phyloP scores from a whole-genome alignment of 2,113 vertebrate genomes.

The Corvus cornix region DNA sequence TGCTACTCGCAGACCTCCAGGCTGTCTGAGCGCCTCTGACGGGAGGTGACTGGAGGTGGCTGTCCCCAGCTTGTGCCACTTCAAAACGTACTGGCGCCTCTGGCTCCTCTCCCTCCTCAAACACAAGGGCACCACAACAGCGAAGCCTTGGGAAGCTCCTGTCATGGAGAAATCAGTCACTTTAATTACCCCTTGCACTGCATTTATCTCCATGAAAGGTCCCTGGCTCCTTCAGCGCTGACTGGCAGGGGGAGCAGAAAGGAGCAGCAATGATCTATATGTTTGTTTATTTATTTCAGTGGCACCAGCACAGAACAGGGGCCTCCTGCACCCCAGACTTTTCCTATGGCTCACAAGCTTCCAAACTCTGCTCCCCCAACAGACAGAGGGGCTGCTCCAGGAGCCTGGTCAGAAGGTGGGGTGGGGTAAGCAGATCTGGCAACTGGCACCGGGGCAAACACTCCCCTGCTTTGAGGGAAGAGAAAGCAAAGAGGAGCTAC shows the following conservation, averaged over 20 bases:
- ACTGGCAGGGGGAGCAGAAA: conserved; percentile 21
- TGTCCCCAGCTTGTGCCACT: not conserved
- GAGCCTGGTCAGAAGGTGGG: not conserved
- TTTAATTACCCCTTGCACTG: conserved; percentile 56
- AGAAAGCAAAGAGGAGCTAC: not conserved
- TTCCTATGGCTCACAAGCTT: rapidly evolving
- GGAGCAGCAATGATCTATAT: not conserved
- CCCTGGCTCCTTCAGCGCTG: conserved; percentile 32
- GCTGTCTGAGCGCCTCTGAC: not conserved
- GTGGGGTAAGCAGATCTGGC: not conserved
- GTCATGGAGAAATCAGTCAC: conserved; percentile 40
- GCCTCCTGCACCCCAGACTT: not conserved
- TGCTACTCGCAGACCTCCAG: not conserved
- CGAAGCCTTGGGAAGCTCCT: not conserved
- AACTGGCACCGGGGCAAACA: rapidly evolving
- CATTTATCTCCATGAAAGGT: conserved; percentile 63
- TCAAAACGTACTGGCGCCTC: rapidly evolving
- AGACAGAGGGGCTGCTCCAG: not conserved
- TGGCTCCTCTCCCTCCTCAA: not conserved
- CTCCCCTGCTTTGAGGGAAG: too few species aligned
- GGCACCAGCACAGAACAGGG: not conserved
- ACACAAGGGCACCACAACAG: not conserved
- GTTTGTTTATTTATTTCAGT: not conserved
- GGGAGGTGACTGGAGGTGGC: not conserved
- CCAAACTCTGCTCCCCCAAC: not conserved